phyloP scores from a whole-genome alignment of 2,113 vertebrate genomes.

The Pseudorasbora parva region DNA sequence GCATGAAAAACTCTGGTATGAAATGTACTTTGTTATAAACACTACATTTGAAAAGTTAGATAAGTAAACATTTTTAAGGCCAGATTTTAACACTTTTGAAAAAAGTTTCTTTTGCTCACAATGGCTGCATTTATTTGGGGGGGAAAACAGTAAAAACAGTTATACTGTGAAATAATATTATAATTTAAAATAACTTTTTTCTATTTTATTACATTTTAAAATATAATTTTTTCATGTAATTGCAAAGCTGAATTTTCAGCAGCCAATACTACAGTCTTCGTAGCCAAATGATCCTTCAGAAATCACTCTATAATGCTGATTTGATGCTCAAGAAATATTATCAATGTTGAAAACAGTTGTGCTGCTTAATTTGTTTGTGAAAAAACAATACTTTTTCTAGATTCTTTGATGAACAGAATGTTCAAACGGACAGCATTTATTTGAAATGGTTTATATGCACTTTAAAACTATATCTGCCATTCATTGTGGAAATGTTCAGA shows the following conservation, averaged over 20 bases:
- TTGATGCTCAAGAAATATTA: neutral
- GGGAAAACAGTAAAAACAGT: neutral
- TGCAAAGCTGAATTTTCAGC: neutral
- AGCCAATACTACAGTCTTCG: neutral
- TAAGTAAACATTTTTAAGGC: neutral
- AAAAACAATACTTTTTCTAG: too few species aligned
- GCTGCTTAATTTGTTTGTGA: neutral
- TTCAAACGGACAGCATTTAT: neutral
- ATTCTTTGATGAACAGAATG: too few species aligned
- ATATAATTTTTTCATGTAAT: neutral
- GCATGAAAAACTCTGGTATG: neutral
- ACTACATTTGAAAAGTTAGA: neutral
- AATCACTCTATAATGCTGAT: neutral
- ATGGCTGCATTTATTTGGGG: neutral
- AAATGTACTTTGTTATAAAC: neutral
- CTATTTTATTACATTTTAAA: neutral
- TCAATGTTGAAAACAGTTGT: neutral
- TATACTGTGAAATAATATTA: neutral
- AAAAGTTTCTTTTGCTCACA: neutral
- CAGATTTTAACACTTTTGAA: too few species aligned
- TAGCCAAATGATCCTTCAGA: neutral
- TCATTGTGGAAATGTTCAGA: neutral
- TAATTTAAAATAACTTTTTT: neutral
- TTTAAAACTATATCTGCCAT: constrained; percentile 15
- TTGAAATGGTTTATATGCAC: neutral